Evolutionary conservation across 2,113 vertebrate genomes (phyloP).

Genomic region (Onychostruthus taczanowskii): DNA sequence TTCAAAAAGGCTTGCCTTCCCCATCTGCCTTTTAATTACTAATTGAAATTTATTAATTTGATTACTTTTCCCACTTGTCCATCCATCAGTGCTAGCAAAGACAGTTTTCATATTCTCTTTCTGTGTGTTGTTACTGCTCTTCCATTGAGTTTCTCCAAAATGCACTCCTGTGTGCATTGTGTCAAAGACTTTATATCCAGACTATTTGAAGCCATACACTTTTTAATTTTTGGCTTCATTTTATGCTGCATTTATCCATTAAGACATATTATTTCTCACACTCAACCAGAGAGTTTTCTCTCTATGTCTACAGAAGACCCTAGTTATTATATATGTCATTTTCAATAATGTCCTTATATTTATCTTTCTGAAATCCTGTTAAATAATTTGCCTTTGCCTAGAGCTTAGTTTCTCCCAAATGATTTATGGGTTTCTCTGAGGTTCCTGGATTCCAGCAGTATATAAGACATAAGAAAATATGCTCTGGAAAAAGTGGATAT

Average conservation of each 20-base stretch:
- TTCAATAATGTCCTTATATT: not conserved
- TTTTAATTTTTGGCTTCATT: not conserved
- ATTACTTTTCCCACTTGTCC: not conserved
- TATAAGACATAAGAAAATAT: not conserved
- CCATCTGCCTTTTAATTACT: not conserved
- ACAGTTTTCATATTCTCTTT: not conserved
- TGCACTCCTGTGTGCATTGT: not conserved
- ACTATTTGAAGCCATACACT: not conserved
- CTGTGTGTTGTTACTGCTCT: not conserved
- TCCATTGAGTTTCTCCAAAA: not conserved
- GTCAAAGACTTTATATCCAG: not conserved
- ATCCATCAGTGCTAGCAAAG: not conserved
- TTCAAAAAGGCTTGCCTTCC: not conserved
- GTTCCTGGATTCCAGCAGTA: not conserved
- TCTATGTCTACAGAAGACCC: not conserved
- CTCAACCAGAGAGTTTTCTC: not conserved
- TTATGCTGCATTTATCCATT: not conserved
- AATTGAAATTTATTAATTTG: not conserved
- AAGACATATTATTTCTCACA: not conserved
- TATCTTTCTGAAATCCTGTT: not conserved
- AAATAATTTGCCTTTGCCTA: slow-evolving; percentile 2
- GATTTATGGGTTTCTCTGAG: not conserved
- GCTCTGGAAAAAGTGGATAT: not conserved
- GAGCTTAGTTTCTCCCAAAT: not conserved
- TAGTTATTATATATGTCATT: not conserved